phyloP scores from a whole-genome alignment of 2,797 vertebrate species.

The Champsocephalus gunnari region DNA sequence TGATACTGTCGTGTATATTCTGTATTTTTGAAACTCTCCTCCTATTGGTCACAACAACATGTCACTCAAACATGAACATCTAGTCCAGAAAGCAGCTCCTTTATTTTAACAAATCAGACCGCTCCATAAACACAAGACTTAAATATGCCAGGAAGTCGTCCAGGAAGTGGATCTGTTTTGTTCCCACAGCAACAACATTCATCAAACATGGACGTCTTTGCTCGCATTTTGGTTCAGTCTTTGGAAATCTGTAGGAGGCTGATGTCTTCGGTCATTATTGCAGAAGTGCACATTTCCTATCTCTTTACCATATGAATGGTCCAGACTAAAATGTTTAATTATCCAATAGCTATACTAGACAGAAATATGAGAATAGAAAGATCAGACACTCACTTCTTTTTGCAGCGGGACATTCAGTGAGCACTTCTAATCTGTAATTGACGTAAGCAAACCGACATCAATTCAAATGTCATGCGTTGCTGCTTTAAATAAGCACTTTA shows the following conservation, averaged over 20 bases:
- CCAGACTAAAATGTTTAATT: background rate
- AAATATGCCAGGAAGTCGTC: no score
- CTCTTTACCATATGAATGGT: background rate
- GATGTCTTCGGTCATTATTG: no score
- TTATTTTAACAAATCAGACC: no score
- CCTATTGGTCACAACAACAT: background rate
- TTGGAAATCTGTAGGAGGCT: no score
- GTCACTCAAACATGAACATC: no score
- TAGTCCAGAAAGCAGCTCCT: no score
- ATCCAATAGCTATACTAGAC: background rate
- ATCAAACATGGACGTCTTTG: no score
- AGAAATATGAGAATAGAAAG: background rate
- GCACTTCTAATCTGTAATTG: background rate
- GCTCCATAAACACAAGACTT: no score
- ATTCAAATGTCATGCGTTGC: background rate
- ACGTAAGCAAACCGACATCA: background rate
- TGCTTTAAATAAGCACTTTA: slow-evolving; percentile 1
- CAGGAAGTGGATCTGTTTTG: no score
- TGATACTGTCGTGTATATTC: background rate
- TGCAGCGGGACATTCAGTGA: background rate
- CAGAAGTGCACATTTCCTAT: background rate
- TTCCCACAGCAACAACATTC: no score
- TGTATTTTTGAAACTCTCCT: no score
- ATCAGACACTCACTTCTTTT: background rate
- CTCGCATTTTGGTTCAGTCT: no score